phyloP scores from a whole-genome alignment of 2,797 vertebrate species.

The Champsocephalus gunnari region DNA sequence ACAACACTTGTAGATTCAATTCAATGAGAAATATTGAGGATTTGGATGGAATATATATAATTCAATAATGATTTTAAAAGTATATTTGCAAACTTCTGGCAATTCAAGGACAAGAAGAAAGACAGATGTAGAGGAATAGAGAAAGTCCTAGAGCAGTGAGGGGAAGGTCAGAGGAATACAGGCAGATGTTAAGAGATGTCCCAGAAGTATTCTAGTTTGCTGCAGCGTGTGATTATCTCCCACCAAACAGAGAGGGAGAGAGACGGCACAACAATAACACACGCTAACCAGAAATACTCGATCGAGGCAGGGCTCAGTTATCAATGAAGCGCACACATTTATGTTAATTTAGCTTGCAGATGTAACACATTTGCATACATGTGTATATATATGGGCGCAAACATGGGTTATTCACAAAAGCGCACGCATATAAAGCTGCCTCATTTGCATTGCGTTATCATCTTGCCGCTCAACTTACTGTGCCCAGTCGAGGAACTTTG shows the following conservation, averaged over 20 bases:
- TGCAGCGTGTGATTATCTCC: conserved; percentile 46
- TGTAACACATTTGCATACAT: conserved; percentile 47
- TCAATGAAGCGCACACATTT: conserved; percentile 32
- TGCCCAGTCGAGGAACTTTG: conserved; percentile 16
- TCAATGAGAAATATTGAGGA: not conserved
- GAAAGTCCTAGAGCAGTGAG: conserved; percentile 48
- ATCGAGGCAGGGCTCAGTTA: conserved; percentile 18
- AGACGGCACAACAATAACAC: conserved; percentile 30
- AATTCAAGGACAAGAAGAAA: not conserved
- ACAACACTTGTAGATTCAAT: conserved; percentile 12
- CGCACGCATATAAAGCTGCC: not conserved
- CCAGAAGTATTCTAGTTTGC: conserved; percentile 53
- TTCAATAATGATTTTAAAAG: conserved; percentile 3
- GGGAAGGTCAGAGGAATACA: conserved; percentile 66
- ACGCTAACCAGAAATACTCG: conserved; percentile 36
- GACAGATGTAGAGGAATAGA: conserved; percentile 17
- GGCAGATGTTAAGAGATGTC: conserved; percentile 69
- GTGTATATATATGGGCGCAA: conserved; percentile 19
- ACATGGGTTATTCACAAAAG: conserved; percentile 24
- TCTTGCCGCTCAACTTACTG: conserved; percentile 16
- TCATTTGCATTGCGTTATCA: conserved; percentile 36
- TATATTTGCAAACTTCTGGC: conserved; percentile 1
- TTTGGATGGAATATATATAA: conserved; percentile 4
- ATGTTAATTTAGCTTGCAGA: conserved; percentile 43
- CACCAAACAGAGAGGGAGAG: conserved; percentile 11